These are phyloP conservation scores for Gambusia holbrooki DNA, from an alignment of 2,113 vertebrate species.

Conservation along the genomic window DNA sequence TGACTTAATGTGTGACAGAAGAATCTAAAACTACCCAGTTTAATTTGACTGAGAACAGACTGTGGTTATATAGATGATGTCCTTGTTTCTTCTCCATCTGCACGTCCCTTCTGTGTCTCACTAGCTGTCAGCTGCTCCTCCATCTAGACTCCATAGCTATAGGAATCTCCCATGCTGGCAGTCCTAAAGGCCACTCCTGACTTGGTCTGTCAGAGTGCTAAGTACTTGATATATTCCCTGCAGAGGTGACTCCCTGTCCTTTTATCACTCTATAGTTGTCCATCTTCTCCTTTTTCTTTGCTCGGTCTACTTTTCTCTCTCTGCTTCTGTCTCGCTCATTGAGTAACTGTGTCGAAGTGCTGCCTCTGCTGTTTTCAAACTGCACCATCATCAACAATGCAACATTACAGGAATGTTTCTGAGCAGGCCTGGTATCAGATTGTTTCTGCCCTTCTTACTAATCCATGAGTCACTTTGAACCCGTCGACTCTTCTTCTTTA, in stretches of 20 bases:
- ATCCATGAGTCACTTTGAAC: slow-evolving; percentile 22
- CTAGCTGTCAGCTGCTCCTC: slow-evolving; percentile 56
- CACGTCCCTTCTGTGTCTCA: slow-evolving; percentile 3
- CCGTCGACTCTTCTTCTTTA: slow-evolving; percentile 16
- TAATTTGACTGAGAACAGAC: not conserved
- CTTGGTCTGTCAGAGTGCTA: not conserved
- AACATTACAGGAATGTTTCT: slow-evolving; percentile 25
- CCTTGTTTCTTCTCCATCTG: slow-evolving; percentile 2
- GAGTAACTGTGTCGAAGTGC: slow-evolving; percentile 27
- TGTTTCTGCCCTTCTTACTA: slow-evolving; percentile 14
- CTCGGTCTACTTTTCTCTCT: slow-evolving; percentile 20
- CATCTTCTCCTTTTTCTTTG: not conserved
- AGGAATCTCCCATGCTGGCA: slow-evolving; percentile 43
- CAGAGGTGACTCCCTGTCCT: slow-evolving; percentile 35
- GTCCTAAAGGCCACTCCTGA: slow-evolving; percentile 33
- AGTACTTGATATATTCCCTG: slow-evolving; percentile 30
- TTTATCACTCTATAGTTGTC: slow-evolving; percentile 45
- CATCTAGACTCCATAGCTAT: slow-evolving; percentile 25
- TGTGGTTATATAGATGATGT: not conserved
- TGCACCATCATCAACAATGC: slow-evolving; percentile 37
- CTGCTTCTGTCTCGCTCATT: slow-evolving; percentile 36
- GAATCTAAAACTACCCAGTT: too few species aligned
- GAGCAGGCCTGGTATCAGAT: slow-evolving; percentile 11
- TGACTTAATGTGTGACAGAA: too few species aligned
- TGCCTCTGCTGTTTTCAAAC: slow-evolving; percentile 30